Conservation (phyloP, 2,888 invertebrate genomes). For the Ernsta delagoae region DNA sequence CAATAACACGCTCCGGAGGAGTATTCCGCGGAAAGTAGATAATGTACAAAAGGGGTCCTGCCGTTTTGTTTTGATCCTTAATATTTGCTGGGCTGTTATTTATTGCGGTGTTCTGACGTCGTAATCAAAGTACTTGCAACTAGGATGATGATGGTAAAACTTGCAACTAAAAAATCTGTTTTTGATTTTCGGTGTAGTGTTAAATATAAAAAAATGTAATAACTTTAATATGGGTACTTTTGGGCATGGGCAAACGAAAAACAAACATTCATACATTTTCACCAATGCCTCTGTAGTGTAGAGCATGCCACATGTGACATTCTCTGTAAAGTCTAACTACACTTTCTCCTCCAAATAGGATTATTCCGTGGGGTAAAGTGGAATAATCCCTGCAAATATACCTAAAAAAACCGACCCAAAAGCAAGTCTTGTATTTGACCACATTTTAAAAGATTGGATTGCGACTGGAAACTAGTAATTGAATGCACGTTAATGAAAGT, state of each 20-base stretch:
- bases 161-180: too few relatives aligned
- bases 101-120: constrained; percentile 29
- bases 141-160: neutral
- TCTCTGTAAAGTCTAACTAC: too few relatives aligned
- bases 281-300: too few relatives aligned
- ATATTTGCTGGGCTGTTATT: constrained; percentile 48
- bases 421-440: neutral
- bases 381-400: neutral
- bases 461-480: constrained; percentile 33
- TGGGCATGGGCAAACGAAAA: too few relatives aligned
- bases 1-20: constrained; percentile 59
- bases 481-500: constrained; percentile 38
- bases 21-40: constrained; percentile 70
- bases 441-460: constrained; percentile 30
- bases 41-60: constrained; percentile 73
- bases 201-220: too few relatives aligned
- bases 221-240: too few relatives aligned
- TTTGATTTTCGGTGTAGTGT: too few relatives aligned
- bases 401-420: neutral
- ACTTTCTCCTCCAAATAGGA: too few relatives aligned
- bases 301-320: too few relatives aligned
- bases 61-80: constrained; percentile 66
- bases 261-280: too few relatives aligned
- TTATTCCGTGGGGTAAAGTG: too few relatives aligned
- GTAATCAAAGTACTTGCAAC: constrained; percentile 23